Base-by-base conservation (phyloP, 2,797 vertebrate species). In the Gymnocypris eckloni region DNA sequence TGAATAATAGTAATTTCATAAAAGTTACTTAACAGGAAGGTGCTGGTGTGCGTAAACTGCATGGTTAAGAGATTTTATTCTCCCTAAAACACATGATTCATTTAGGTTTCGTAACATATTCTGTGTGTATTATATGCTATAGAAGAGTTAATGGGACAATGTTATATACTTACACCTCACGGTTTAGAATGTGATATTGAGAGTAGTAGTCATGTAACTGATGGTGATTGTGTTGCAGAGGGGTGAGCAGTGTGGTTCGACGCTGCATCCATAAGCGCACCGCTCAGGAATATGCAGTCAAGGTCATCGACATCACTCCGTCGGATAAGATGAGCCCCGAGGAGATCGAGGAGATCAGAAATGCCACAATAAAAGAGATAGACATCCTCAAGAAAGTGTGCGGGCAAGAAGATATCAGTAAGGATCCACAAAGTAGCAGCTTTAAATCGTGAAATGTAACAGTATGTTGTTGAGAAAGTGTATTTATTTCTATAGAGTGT, bases 231-330 rank as follows among this genome's bases (percentile, higher is more conserved):
- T 83, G 18, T 56, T 82, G 61, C 94, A 99, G 98, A 92, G 98
- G 98, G 2, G 96, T 99, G 18, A 99, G 98, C 95, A 99, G 98
- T 0, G 96, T 99, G 0, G 98, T 99, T 76, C 94, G 98, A 1
- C 95, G 98, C 59, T 99, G 98, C 81, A 92, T 99, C 16, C 90
- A 97, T 92, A 99, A 98, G 86, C 92, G 66, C 67, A 97, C 95
- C 0, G 89, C 93, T 76, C 93, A 95, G 91, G 98, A 98, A 6
- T 99, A 97, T 0, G 98, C 98, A 0, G 98, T 99, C 85, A 99
- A 99, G 93, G 96, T 99, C 90, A 99, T 99, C 0, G 98, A 99
- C 91, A 95, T 99, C 93, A 96, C 95, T 2, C 97, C 98, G 0
- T 98, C 97, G 0, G 98, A 99, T 73, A 97, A 96, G 92, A 95